Evolutionary conservation across 2,113 vertebrate species (phyloP).

Genomic region (Barbus barbus): DNA sequence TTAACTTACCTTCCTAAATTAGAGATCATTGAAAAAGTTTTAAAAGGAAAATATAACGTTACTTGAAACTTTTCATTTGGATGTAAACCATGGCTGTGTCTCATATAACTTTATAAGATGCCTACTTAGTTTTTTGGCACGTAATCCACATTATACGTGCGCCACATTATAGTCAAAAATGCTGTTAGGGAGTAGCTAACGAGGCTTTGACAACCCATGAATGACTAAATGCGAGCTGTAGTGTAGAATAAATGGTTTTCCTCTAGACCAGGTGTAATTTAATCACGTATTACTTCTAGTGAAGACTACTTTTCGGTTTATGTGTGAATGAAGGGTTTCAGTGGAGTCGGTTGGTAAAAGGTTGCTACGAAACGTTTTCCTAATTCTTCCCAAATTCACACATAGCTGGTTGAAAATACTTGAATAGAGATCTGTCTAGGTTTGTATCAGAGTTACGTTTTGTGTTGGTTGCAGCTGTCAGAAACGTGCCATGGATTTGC

Average conservation of each 20-base stretch:
- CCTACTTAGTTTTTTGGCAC: not conserved
- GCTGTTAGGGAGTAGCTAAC: not conserved
- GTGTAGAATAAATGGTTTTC: not conserved
- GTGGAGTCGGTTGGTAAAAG: too few species aligned
- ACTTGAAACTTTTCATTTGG: not conserved
- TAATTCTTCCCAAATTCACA: not conserved
- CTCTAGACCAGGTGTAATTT: too few species aligned
- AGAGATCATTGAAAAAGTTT: too few species aligned
- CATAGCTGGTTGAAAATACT: not conserved
- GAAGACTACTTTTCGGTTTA: not conserved
- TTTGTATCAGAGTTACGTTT: not conserved
- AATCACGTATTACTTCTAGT: too few species aligned
- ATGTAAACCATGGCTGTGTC: not conserved
- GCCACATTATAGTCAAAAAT: not conserved
- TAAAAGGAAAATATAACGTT: too few species aligned
- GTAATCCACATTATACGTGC: not conserved
- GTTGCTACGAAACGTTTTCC: not conserved
- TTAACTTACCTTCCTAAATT: too few species aligned
- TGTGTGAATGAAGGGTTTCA: not conserved
- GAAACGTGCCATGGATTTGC: not conserved
- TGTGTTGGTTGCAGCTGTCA: not conserved
- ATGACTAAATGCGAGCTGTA: not conserved
- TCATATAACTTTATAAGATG: not conserved
- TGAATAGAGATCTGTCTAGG: not conserved
- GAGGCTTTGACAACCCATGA: not conserved